phyloP scores from a whole-genome alignment of 2,888 invertebrate genomes.

The Plagiodera versicolora region DNA sequence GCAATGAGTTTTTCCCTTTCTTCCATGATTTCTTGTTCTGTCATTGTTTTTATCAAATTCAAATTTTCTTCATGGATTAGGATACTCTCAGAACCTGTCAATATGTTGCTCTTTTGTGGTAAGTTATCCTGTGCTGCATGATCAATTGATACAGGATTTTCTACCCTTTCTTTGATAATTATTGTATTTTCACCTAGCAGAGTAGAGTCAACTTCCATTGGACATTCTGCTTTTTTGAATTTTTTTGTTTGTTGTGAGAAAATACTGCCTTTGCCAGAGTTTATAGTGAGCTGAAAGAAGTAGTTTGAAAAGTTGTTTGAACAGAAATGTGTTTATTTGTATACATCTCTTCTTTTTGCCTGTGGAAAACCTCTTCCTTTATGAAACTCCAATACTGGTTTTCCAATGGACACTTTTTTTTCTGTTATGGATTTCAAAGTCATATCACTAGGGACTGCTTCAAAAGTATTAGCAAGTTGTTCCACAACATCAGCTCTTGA shows the following conservation, averaged over 20 bases:
- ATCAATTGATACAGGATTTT: conserved; percentile 12
- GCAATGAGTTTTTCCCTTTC: conserved; percentile 71
- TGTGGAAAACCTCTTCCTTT: conserved; percentile 57
- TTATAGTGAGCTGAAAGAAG: conserved; percentile 36
- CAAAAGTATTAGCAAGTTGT: conserved; percentile 50
- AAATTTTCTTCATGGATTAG: conserved; percentile 78
- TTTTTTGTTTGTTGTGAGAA: conserved; percentile 58
- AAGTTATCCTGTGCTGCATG: conserved; percentile 37
- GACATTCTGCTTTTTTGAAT: conserved; percentile 37
- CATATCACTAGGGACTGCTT: conserved; percentile 53
- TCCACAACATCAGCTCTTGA: conserved; percentile 37
- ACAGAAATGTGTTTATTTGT: conserved; percentile 15
- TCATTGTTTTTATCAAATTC: conserved; percentile 67
- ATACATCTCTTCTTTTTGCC: conserved; percentile 54
- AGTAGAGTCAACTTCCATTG: conserved; percentile 34
- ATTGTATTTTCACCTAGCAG: conserved; percentile 42
- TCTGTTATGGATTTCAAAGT: conserved; percentile 64
- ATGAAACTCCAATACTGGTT: conserved; percentile 35
- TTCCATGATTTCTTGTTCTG: conserved; percentile 70
- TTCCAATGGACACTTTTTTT: conserved; percentile 44
- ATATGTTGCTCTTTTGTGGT: conserved; percentile 53
- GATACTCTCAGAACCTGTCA: conserved; percentile 56
- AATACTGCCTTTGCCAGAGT: conserved; percentile 56
- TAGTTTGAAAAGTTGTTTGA: too few relatives aligned
- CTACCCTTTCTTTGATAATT: conserved; percentile 27